phyloP scores from a whole-genome alignment of 2,888 invertebrate species.

The Leptinotarsa haldemani region DNA sequence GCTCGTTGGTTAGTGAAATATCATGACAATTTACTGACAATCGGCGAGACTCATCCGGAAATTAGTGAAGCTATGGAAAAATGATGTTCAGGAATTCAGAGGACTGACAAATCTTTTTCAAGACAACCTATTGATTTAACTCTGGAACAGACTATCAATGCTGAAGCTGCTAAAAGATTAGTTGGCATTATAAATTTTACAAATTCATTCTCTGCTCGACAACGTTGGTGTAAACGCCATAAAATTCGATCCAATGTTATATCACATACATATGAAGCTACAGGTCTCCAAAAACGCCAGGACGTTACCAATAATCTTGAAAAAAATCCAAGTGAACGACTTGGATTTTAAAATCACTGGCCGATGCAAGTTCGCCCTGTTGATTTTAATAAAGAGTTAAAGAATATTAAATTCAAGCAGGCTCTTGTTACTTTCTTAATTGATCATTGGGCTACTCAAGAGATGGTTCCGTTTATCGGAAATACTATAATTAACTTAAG shows the following conservation, averaged over 20 bases:
- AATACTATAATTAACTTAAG: conserved; percentile 36
- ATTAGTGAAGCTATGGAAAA: conserved; percentile 4
- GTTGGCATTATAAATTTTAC: conserved; percentile 12
- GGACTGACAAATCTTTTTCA: conserved; percentile 21
- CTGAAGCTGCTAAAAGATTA: background rate
- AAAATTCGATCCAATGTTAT: too few relatives aligned
- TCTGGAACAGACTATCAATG: conserved; percentile 23
- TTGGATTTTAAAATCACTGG: too few relatives aligned
- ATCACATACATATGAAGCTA: too few relatives aligned
- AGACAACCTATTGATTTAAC: conserved; percentile 12
- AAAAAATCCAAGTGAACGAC: conserved; percentile 29
- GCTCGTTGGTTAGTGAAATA: conserved; percentile 22
- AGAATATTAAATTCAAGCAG: conserved; percentile 42
- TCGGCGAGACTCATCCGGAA: conserved; percentile 24
- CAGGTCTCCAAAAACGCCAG: too few relatives aligned
- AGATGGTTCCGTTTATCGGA: conserved; percentile 36
- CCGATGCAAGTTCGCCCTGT: too few relatives aligned
- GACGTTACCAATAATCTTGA: too few relatives aligned
- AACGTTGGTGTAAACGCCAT: conserved; percentile 51
- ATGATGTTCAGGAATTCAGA: conserved; percentile 15
- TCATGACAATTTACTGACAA: conserved; percentile 15
- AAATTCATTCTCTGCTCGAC: conserved; percentile 44
- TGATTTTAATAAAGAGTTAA: too few relatives aligned
- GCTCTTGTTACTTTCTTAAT: conserved; percentile 42
- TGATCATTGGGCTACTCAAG: conserved; percentile 30